These are phyloP conservation scores for Oligia strigilis DNA, from an alignment of 2,888 invertebrate species.

Conservation along the genomic window DNA sequence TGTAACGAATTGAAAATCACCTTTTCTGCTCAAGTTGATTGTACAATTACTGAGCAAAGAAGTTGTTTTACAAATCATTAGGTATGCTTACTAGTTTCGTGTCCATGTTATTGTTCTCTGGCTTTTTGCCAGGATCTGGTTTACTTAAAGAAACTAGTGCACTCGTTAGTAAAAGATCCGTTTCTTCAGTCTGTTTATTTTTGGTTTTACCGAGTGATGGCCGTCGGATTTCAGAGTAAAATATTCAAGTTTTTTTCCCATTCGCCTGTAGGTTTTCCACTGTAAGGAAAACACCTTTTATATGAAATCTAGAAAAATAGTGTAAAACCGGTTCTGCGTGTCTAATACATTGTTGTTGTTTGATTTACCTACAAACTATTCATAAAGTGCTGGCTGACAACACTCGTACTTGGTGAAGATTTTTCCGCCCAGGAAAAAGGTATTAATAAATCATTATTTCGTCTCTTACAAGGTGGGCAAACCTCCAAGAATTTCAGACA, in stretches of 20 bases:
- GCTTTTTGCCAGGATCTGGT: slow-evolving; percentile 43
- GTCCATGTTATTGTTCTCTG: slow-evolving; percentile 33
- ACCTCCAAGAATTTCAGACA: slow-evolving; percentile 52
- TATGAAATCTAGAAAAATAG: not conserved
- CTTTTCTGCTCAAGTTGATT: slow-evolving; percentile 4
- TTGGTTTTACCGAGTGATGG: slow-evolving; percentile 10
- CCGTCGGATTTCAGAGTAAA: slow-evolving; percentile 11
- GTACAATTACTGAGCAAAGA: not conserved
- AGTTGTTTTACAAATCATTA: slow-evolving; percentile 38
- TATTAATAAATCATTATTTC: slow-evolving; percentile 57
- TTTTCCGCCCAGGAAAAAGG: slow-evolving; percentile 40
- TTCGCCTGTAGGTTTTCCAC: not conserved
- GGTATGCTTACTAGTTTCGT: slow-evolving; percentile 34
- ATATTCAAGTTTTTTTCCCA: not conserved
- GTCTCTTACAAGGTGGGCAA: slow-evolving; percentile 54
- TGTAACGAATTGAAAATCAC: slow-evolving; percentile 26
- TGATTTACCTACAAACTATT: slow-evolving; percentile 11
- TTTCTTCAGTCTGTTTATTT: slow-evolving; percentile 32
- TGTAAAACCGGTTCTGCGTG: not conserved
- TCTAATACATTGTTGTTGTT: not conserved
- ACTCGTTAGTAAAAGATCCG: slow-evolving; percentile 41
- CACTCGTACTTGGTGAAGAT: slow-evolving; percentile 1
- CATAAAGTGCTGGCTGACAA: slow-evolving; percentile 11
- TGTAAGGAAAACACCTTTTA: not conserved
- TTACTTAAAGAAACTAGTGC: slow-evolving; percentile 43